Evolutionary conservation across 2,113 vertebrate species (phyloP).

Genomic region (Aphyosemion australe): DNA sequence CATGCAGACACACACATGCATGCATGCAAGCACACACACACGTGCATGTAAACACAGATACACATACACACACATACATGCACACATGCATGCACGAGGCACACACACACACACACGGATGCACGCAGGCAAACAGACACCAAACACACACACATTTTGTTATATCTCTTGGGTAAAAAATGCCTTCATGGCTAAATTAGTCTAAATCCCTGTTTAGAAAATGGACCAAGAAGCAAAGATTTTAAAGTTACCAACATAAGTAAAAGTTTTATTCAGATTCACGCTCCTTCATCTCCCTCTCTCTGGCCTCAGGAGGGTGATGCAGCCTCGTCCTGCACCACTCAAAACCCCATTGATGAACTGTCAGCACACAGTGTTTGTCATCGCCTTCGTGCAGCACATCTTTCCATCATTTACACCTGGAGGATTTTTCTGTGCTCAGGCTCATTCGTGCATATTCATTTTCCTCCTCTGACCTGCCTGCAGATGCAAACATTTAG

Average conservation of each 20-base stretch:
- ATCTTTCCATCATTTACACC: conserved; percentile 40
- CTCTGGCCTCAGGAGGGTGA: not conserved
- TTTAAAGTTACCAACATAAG: not conserved
- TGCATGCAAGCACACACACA: not conserved
- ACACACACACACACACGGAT: conserved; percentile 2
- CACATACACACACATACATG: not conserved
- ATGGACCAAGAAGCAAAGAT: conserved; percentile 1
- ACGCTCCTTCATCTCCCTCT: not conserved
- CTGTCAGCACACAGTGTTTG: conserved; percentile 47
- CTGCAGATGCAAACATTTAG: not conserved
- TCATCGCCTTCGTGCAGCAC: conserved; percentile 39
- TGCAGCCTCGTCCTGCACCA: conserved; percentile 1
- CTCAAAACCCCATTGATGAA: conserved; percentile 44
- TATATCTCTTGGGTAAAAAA: conserved; percentile 7
- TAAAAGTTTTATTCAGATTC: not conserved
- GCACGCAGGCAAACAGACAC: not conserved
- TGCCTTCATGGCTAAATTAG: not conserved
- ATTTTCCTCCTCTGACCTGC: conserved; percentile 13
- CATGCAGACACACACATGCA: not conserved
- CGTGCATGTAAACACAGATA: no score
- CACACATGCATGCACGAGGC: no score
- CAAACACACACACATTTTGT: not conserved
- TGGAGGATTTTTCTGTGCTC: conserved; percentile 12
- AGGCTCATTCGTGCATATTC: conserved; percentile 7
- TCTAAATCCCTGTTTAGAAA: not conserved